These are phyloP conservation scores for Xyrauchen texanus DNA, from an alignment of 2,113 vertebrate genomes.

Conservation along the genomic window DNA sequence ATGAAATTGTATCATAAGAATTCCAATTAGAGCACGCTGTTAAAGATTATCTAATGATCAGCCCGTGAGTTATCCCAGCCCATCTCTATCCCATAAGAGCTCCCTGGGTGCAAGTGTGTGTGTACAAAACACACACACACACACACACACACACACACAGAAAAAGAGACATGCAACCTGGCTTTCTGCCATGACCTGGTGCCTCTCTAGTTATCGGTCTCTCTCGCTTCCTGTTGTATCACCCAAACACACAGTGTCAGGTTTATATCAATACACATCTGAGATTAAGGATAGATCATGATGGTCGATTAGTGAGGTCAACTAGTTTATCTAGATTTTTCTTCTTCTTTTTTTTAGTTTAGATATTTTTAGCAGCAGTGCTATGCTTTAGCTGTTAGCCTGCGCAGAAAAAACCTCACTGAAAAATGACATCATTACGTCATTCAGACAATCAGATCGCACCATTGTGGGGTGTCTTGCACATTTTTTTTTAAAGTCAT, in stretches of 20 bases:
- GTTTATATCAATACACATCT: slow-evolving; percentile 66
- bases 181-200: slow-evolving; percentile 26
- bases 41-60: slow-evolving; percentile 98
- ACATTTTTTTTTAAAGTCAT: no score
- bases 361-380: no score
- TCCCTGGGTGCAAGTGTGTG: slow-evolving; percentile 23
- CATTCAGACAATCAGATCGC: no score
- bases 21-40: slow-evolving; percentile 98
- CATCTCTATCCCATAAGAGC: slow-evolving; percentile 74
- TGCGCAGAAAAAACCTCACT: no score
- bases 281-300: no score
- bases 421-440: no score
- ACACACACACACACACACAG: slow-evolving; percentile 43
- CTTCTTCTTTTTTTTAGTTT: slow-evolving; percentile 65
- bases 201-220: slow-evolving; percentile 6
- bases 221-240: slow-evolving; percentile 47
- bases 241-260: slow-evolving; percentile 24
- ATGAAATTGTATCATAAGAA: slow-evolving; percentile 99
- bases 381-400: no score
- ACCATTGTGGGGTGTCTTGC: no score
- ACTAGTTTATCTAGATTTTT: slow-evolving; percentile 54
- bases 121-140: slow-evolving; percentile 15
- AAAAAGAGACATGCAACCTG: slow-evolving; percentile 58
- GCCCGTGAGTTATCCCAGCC: slow-evolving; percentile 85
- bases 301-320: no score